Percentiles rank a stretch among this genome's conserved stretches.
Evolutionary conservation across 2,797 vertebrate genomes (phyloP).

Genomic region (Darevskia nairensis): DNA sequence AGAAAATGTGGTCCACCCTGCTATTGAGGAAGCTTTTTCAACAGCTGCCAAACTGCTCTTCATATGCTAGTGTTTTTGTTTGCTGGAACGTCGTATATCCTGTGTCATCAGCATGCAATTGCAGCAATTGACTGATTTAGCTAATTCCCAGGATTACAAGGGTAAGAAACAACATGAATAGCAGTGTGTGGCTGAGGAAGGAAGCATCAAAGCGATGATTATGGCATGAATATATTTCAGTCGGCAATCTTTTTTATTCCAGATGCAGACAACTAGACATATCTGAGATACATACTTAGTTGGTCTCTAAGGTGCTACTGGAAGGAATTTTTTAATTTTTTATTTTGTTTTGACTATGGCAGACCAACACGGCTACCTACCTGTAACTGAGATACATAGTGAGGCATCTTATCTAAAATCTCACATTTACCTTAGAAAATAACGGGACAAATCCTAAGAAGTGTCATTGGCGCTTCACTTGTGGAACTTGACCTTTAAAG

Average conservation of each 20-base stretch:
- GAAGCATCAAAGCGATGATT: not conserved
- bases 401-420: not conserved
- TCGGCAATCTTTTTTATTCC: not conserved
- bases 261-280: constrained; percentile 17
- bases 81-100: constrained; percentile 23
- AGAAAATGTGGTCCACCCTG: constrained; percentile 67
- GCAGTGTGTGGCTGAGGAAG: not conserved
- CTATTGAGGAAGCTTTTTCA: constrained; percentile 16
- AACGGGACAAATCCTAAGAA: not conserved
- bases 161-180: not conserved
- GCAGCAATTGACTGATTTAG: constrained; percentile 9
- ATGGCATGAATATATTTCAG: not conserved
- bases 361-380: too few species aligned
- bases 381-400: not conserved
- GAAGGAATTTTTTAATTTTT: too few species aligned
- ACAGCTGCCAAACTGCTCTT: constrained; percentile 51
- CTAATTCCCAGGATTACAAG: not conserved
- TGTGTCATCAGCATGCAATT: not conserved
- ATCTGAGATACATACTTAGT: not conserved
- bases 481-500: too few species aligned
- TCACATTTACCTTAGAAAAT: constrained; percentile 4
- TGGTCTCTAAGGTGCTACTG: too few species aligned
- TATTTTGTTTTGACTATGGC: too few species aligned
- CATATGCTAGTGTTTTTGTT: not conserved
- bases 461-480: not conserved